Percentiles rank a stretch among this genome's conserved stretches.
Evolutionary conservation across 2,888 invertebrate species (phyloP).

Genomic region (Lampropteryx suffumata): DNA sequence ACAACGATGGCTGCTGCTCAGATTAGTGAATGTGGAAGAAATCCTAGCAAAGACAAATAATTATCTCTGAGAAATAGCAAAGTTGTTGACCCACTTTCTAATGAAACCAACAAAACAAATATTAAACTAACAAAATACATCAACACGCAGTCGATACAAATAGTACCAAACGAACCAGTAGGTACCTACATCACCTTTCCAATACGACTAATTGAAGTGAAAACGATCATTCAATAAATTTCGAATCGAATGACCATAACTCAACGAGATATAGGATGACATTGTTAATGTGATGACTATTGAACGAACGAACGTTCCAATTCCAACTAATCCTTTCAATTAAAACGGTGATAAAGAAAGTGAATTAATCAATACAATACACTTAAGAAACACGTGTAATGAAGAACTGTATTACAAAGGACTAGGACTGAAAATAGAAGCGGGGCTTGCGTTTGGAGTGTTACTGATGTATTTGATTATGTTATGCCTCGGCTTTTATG

Average conservation of each 20-base stretch:
- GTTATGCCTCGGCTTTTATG: constrained; percentile 17
- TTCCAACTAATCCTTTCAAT: constrained; percentile 45
- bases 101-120: not conserved
- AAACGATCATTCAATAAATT: constrained; percentile 14
- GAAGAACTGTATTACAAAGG: not conserved
- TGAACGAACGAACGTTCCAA: too few relatives aligned
- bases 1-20: not conserved
- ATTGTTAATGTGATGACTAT: constrained; percentile 35
- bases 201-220: constrained; percentile 9
- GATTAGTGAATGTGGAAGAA: not conserved
- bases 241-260: constrained; percentile 2
- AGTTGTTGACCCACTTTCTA: not conserved
- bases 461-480: constrained; percentile 15
- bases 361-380: constrained; percentile 36
- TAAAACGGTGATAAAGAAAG: constrained; percentile 43
- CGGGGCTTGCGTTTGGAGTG: too few relatives aligned
- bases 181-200: not conserved
- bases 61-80: not conserved
- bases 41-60: not conserved
- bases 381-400: too few relatives aligned
- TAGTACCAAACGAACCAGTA: too few relatives aligned
- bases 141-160: not conserved
- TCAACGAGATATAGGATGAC: constrained; percentile 9
- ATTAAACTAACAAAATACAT: not conserved
- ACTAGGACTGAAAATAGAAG: constrained; percentile 3